A percentile compares a stretch with the other conserved stretches of the same genome.
phyloP scores from a whole-genome alignment of 2,888 invertebrate species.

The Tribolium freemani region DNA sequence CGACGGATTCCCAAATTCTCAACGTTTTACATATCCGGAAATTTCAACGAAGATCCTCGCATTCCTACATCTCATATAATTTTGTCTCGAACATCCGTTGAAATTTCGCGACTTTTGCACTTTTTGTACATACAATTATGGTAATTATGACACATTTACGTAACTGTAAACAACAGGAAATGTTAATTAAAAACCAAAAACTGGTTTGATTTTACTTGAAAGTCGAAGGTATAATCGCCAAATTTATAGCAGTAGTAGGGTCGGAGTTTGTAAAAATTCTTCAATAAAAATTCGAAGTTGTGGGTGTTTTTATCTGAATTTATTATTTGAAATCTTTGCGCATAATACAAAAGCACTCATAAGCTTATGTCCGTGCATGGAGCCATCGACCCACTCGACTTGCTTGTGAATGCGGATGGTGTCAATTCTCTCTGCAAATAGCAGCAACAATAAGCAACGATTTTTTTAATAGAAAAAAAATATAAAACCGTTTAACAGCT shows the following conservation, averaged over 20 bases:
- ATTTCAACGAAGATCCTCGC: conserved; percentile 20
- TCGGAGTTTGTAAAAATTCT: neutral
- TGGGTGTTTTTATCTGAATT: conserved; percentile 2
- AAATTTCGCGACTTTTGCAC: neutral
- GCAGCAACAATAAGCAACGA: neutral
- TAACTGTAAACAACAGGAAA: conserved; percentile 27
- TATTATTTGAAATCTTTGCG: conserved; percentile 10
- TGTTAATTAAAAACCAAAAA: conserved; percentile 26
- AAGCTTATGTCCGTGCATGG: conserved; percentile 21
- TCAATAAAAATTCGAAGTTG: neutral
- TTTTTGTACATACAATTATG: conserved; percentile 6
- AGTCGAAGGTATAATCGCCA: neutral
- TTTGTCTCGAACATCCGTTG: neutral
- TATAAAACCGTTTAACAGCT: too few species aligned
- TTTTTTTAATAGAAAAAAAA: too few species aligned
- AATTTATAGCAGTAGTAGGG: neutral
- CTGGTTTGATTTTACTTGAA: conserved; percentile 10
- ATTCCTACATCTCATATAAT: neutral
- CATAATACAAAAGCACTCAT: conserved; percentile 22
- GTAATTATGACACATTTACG: conserved; percentile 16
- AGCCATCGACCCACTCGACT: conserved; percentile 32
- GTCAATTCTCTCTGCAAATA: conserved; percentile 30
- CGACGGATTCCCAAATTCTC: conserved; percentile 23
- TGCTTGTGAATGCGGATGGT: conserved; percentile 28
- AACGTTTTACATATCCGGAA: conserved; percentile 24